Conservation (phyloP, 2,113 vertebrate genomes). For the Hucho hucho region DNA sequence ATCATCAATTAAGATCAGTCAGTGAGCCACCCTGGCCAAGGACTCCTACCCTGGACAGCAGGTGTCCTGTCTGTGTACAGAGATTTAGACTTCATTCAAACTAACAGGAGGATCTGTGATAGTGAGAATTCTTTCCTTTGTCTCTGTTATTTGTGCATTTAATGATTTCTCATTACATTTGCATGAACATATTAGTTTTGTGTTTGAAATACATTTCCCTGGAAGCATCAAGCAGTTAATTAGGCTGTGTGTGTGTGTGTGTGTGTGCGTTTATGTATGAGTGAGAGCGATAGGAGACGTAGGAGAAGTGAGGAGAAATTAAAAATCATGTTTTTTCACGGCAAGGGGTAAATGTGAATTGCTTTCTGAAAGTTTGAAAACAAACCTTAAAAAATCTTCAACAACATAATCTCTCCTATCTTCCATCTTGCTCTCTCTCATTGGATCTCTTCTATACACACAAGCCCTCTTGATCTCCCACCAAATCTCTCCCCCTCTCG, state of each 20-base stretch:
- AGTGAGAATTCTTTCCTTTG: conserved; percentile 50
- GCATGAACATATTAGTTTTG: conserved; percentile 73
- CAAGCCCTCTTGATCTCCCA: too few species aligned
- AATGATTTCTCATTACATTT: conserved; percentile 71
- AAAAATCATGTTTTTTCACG: conserved; percentile 29
- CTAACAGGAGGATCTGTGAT: conserved; percentile 33
- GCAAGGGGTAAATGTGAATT: conserved; percentile 71
- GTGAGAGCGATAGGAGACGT: background rate
- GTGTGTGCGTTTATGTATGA: conserved; percentile 25
- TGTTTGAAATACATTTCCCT: conserved; percentile 48
- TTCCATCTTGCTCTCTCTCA: too few species aligned
- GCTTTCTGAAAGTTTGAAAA: background rate
- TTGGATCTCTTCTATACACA: background rate
- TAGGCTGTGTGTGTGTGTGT: conserved; percentile 43
- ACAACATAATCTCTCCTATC: background rate
- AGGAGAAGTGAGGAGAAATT: conserved; percentile 18
- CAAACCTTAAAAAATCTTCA: background rate
- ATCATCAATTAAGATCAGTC: conserved; percentile 39
- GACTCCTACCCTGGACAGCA: conserved; percentile 13
- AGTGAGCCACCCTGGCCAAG: conserved; percentile 7
- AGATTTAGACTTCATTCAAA: conserved; percentile 12
- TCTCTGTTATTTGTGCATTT: conserved; percentile 58
- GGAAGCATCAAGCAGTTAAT: conserved; percentile 72
- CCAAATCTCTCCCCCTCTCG: conserved; percentile 1
- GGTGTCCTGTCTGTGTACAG: conserved; percentile 22